Evolutionary conservation across 2,888 invertebrate species (phyloP), one percentile per base, ranked within the genome.

Genomic region (Temnothorax ravouxi): DNA sequence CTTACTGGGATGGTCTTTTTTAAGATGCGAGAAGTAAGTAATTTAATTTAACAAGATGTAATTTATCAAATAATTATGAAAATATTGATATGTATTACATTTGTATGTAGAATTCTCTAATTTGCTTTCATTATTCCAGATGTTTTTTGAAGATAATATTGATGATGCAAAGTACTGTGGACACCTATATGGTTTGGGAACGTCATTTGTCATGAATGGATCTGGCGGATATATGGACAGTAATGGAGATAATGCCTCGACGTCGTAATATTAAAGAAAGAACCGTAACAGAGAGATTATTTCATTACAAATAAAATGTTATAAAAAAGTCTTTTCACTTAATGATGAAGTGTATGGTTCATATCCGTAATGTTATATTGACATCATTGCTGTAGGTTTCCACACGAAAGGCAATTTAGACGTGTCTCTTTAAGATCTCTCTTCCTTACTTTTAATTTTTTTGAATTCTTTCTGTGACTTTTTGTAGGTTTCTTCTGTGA

Each of bases 1-100:
- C 96, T 99, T 77, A 99, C 99, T 21, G 99, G 99, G 92, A 98
- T 99, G 97, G 99, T 99, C 1, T 99, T 99, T 96, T 99, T 99
- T 95, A 99, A 99, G 96, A 99, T 99, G 97, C 97, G 99, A 96
- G 99, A 99, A 97, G 99, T 98, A 95, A 91, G 91, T 86, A 44
- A 25, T 47, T 61, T 44, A 74, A 71, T 75, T 34, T 59, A 67
- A 18, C 2, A 67, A 62, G 25, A 34, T 66, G 18, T 29, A 44
- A n/a, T n/a, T 67, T 62, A 3, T 56, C 5, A 15, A 29, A 50
- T 52, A 56, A 34, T 64, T 13, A 25, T 25, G 3, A 54, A 15
- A 21, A 15, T 34, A 8, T 8, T 29, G 3, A 29, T 29, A 29
- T 29, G 29, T 3, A 69, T 11, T 52, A 50, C 5, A 6, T 50